Percentiles rank a stretch among this genome's conserved stretches.
Evolutionary conservation across 2,797 vertebrate species (phyloP).

Genomic region (Scolopax bukidnonensis): DNA sequence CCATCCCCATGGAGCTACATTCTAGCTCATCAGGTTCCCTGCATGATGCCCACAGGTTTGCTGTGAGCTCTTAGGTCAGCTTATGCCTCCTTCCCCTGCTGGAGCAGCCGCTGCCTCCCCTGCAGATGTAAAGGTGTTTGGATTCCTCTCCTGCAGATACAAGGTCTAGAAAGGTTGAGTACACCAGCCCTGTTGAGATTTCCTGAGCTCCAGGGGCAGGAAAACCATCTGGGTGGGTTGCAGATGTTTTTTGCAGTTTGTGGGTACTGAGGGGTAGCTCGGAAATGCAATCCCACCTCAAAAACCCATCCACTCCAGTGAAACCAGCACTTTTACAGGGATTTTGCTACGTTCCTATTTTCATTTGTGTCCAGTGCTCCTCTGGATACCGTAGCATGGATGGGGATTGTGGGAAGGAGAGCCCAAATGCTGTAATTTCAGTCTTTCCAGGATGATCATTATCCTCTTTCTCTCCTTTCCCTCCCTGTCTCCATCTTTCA

Average conservation of each 20-base stretch:
- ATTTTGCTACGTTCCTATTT: neutral
- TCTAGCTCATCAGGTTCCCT: neutral
- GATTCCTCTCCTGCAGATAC: neutral
- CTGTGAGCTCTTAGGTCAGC: fast-evolving
- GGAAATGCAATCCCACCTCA: neutral
- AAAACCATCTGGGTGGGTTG: neutral
- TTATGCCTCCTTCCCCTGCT: neutral
- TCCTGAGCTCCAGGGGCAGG: neutral
- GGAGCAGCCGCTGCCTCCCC: neutral
- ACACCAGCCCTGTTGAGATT: neutral
- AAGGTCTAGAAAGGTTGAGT: neutral
- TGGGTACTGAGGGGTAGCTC: too few relatives aligned
- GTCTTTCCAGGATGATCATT: neutral
- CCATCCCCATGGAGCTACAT: neutral
- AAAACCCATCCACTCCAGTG: neutral
- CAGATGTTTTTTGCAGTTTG: fast-evolving
- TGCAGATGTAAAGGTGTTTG: neutral
- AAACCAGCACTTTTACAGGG: neutral
- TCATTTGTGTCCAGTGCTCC: neutral
- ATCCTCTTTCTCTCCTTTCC: neutral
- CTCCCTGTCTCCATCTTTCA: neutral
- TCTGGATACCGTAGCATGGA: neutral
- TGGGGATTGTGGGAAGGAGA: neutral
- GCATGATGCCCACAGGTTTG: fast-evolving
- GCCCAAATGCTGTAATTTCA: neutral